Base-by-base conservation (phyloP, 2,888 invertebrate species). In the Atrina japonica region DNA sequence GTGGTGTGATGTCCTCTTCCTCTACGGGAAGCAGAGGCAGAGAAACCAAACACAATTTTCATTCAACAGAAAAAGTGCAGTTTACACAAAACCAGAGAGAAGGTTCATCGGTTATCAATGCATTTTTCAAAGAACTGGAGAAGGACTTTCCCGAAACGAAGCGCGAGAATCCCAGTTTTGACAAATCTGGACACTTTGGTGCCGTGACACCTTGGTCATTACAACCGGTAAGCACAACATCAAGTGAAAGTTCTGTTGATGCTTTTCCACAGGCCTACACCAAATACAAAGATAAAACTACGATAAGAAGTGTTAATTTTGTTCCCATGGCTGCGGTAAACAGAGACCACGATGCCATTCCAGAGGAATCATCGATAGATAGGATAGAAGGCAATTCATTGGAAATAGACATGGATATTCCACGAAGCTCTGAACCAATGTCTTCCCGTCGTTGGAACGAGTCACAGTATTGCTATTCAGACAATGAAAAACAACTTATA, bases 401-500 rank as follows among this genome's bases (percentile, higher is more conserved):
- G 21, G 71, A 72, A 52, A 50, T 68, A 16, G 63, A 47, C 14
- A 43, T 47, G 6, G 58, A 49, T 41, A n/a, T 63, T 7, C 63
- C 53, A 27, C 30, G 71, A 6, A 63, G 66, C 9, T n/a, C 21
- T 9, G 45, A 73, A 73, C 72, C 29, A 55, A 60, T 50, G 27
- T 47, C 18, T 61, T 18, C 58, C 25, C 74, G 82, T 53, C 68
- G 78, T 27, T 82, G 80, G 81, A 77, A 74, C 40, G 80, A 81
- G 27, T 76, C 76, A n/a, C 79, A 77, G 43, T 80, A 82, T 64
- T 86, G 85, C 6, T 88, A 84, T 67, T 89, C 89, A 3, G 89
- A 89, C 77, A 88, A 88, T 65, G 89, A 89, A 75, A 89, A 88
- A 76, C 86, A 87, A 65, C 75, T 89, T 16, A 82, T 89, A 50